Percentiles rank a stretch among this genome's conserved stretches.
phyloP scores from a whole-genome alignment of 2,113 vertebrate genomes.

The Tringa solitaria region DNA sequence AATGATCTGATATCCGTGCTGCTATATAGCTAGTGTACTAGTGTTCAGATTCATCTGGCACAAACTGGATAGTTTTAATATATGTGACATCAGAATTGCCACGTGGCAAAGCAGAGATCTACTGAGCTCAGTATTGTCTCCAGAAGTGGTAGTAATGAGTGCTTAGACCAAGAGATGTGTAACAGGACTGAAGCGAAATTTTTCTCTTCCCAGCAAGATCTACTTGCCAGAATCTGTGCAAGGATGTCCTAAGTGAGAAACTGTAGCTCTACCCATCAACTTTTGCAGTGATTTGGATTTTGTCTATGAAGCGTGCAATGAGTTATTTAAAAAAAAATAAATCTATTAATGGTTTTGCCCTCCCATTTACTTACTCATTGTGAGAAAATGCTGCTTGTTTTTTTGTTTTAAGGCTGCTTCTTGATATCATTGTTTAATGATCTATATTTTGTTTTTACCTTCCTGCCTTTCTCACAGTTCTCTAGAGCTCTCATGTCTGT shows the following conservation, averaged over 20 bases:
- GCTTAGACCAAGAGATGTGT: background rate
- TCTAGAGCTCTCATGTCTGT: background rate
- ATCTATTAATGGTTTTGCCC: background rate
- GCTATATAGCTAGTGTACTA: background rate
- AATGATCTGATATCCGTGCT: background rate
- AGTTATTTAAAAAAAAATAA: background rate
- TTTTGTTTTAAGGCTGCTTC: background rate
- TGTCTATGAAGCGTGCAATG: background rate
- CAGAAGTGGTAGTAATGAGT: background rate
- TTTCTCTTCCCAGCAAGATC: background rate
- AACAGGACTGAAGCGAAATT: background rate
- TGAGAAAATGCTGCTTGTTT: background rate
- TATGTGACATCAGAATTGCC: fast-evolving
- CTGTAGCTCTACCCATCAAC: background rate
- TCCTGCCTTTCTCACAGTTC: background rate
- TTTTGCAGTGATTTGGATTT: background rate
- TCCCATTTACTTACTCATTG: background rate
- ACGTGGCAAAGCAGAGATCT: background rate
- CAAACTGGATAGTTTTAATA: background rate
- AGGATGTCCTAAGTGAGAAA: background rate
- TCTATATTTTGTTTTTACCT: background rate
- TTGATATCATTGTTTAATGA: background rate
- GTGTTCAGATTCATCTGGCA: background rate
- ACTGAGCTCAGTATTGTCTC: background rate
- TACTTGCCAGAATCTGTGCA: background rate